These are phyloP conservation scores for Trissolcus brochymenae DNA, from an alignment of 2,888 invertebrate species.

Conservation along the genomic window DNA sequence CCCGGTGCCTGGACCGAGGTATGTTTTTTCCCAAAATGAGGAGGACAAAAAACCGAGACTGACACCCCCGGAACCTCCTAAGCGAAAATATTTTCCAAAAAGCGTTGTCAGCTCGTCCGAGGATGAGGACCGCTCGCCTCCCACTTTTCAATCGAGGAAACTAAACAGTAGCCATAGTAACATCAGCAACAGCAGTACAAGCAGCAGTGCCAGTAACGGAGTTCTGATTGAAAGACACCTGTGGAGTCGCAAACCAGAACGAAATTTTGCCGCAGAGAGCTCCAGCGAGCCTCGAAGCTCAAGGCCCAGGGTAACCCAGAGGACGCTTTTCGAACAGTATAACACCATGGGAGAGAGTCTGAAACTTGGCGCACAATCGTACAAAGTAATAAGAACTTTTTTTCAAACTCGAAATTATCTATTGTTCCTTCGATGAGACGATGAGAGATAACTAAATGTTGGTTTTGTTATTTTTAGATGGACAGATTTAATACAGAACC, in stretches of 20 bases:
- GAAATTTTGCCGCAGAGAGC: conserved; percentile 33
- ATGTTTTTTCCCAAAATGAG: conserved; percentile 34
- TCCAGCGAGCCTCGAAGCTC: conserved; percentile 43
- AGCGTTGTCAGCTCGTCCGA: conserved; percentile 51
- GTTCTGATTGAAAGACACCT: conserved; percentile 27
- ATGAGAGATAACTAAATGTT: background rate
- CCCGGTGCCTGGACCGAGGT: conserved; percentile 8
- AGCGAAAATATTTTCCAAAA: conserved; percentile 75
- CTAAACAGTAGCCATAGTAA: conserved; percentile 45
- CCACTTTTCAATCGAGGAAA: conserved; percentile 27
- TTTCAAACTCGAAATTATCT: background rate
- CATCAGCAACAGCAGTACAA: conserved; percentile 44
- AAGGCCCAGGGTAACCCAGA: conserved; percentile 19
- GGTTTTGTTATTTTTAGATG: conserved; percentile 21
- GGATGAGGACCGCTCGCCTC: conserved; percentile 41
- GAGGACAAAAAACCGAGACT: conserved; percentile 73
- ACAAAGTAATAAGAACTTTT: conserved; percentile 25
- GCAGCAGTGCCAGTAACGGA: conserved; percentile 42
- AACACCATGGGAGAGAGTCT: conserved; percentile 35
- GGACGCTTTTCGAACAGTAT: conserved; percentile 46
- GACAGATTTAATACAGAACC: conserved; percentile 42
- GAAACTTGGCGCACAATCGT: conserved; percentile 29
- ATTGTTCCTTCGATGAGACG: background rate
- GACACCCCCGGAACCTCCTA: conserved; percentile 77
- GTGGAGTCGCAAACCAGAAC: conserved; percentile 44